These are phyloP conservation scores for Parazoanthus darwini DNA, from an alignment of 92 coral and sea anemone genomes.

Conservation along the genomic window DNA sequence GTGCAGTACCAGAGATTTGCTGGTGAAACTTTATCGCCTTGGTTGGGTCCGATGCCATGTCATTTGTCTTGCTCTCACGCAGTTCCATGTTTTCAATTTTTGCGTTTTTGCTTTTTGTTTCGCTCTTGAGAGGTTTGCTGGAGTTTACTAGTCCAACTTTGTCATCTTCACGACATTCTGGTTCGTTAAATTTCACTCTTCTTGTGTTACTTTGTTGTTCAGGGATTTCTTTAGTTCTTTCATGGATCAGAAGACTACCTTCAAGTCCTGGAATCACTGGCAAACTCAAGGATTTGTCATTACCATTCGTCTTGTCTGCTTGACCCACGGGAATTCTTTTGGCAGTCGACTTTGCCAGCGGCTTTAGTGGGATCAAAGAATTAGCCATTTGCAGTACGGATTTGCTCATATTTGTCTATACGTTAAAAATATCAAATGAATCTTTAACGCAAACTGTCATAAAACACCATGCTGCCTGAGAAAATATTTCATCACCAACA, in stretches of 20 bases:
- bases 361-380: slow-evolving; percentile 33
- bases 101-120: neutral
- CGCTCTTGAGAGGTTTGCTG: neutral
- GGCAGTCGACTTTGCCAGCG: slow-evolving; percentile 20
- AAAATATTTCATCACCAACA: neutral
- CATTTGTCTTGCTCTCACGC: neutral
- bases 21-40: slow-evolving; percentile 1
- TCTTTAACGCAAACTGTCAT: neutral
- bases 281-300: slow-evolving; percentile 14
- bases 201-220: neutral
- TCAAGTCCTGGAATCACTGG: slow-evolving; percentile 9
- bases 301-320: slow-evolving; percentile 4
- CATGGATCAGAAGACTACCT: neutral
- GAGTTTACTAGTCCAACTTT: neutral
- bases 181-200: slow-evolving; percentile 5
- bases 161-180: neutral
- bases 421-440: neutral
- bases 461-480: neutral
- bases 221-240: slow-evolving; percentile 1
- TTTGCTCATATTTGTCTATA: neutral
- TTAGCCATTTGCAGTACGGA: slow-evolving; percentile 23
- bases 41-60: neutral
- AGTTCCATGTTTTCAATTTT: neutral
- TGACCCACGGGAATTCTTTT: slow-evolving; percentile 32
- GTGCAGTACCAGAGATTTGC: neutral